Percentiles rank a stretch among this genome's conserved stretches.
phyloP scores from a whole-genome alignment of 2,113 vertebrate species.

The Ciconia stormi region DNA sequence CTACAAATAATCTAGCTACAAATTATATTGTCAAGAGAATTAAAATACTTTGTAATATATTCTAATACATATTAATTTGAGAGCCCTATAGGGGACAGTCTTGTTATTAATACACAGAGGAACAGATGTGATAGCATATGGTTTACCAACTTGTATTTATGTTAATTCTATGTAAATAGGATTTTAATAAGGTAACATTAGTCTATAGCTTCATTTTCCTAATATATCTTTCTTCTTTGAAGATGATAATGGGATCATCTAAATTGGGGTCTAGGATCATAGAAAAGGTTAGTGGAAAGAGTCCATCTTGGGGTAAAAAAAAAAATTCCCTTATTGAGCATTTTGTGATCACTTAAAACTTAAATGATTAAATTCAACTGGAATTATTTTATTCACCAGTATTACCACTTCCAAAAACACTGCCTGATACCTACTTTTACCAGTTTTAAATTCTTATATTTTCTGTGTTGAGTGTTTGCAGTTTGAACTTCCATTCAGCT shows the following conservation, averaged over 20 bases:
- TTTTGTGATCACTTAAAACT: not conserved
- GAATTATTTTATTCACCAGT: not conserved
- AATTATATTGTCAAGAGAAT: constrained; percentile 64
- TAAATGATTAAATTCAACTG: not conserved
- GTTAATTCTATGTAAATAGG: constrained; percentile 83
- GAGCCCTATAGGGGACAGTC: constrained; percentile 76
- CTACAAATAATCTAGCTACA: constrained; percentile 49
- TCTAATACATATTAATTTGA: constrained; percentile 77
- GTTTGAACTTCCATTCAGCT: not conserved
- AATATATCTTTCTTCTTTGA: constrained; percentile 65
- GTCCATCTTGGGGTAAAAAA: not conserved
- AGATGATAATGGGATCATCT: constrained; percentile 49
- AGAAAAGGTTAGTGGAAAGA: not conserved
- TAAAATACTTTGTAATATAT: constrained; percentile 57
- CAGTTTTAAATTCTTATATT: not conserved
- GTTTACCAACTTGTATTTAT: constrained; percentile 82
- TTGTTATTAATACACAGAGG: constrained; percentile 78
- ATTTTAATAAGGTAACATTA: constrained; percentile 82
- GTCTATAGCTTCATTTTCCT: constrained; percentile 72
- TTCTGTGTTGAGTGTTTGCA: not conserved
- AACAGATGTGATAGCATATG: constrained; percentile 83
- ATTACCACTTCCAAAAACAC: not conserved
- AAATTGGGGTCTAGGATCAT: constrained; percentile 15
- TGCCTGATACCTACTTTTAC: not conserved
- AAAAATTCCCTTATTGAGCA: rapidly evolving